These are phyloP conservation scores for Crocuta crocuta DNA, from an alignment of 2,113 vertebrate genomes.

Conservation along the genomic window DNA sequence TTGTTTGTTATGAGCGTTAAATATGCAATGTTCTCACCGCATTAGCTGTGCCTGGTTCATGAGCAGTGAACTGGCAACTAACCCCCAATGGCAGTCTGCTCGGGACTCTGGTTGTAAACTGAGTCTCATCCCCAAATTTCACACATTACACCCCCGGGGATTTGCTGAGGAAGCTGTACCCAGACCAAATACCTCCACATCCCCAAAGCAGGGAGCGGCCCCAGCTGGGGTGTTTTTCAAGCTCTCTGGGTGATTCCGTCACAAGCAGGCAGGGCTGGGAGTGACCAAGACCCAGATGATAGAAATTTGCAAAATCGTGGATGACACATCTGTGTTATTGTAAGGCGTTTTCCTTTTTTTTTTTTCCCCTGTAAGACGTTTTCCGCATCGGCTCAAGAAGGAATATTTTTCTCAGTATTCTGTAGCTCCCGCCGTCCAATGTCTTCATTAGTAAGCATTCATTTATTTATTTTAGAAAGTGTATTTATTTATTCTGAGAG, in stretches of 20 bases:
- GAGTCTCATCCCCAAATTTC: not conserved
- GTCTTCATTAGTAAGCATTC: no score
- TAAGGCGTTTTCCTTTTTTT: no score
- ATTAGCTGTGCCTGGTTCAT: not conserved
- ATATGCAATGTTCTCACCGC: no score
- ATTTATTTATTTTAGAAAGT: no score
- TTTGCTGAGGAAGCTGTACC: not conserved
- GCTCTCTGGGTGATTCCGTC: not conserved
- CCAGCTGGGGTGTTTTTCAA: not conserved
- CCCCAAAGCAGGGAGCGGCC: not conserved
- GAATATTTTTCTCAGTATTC: no score
- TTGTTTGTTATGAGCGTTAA: not conserved
- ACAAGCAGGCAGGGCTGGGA: not conserved
- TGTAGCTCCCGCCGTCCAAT: no score
- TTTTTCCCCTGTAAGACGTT: no score
- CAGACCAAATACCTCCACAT: not conserved
- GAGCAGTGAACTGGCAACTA: not conserved
- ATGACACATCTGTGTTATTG: not conserved
- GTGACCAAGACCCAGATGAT: not conserved
- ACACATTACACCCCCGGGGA: not conserved
- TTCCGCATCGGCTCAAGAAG: no score
- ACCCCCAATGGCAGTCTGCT: not conserved
- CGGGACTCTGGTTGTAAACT: not conserved
- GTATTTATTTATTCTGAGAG: no score
- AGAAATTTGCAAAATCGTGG: not conserved